Evolutionary conservation across 1,140 invertebrate species (phyloP), one percentile per base, ranked within the genome.

Genomic region (Piezodorus guildinii): DNA sequence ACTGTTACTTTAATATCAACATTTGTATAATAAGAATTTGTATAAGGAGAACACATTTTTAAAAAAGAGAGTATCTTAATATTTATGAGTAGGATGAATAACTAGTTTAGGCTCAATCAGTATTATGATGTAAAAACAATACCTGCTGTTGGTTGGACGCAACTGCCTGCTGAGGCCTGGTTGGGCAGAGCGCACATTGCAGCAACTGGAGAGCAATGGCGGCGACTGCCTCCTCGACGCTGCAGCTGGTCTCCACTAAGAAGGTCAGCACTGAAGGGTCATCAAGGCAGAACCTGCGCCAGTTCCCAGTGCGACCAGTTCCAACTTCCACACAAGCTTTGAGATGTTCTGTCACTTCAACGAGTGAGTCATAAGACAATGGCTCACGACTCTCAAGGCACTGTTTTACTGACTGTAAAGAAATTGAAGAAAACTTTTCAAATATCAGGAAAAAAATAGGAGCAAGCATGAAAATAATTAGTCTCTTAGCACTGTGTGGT

Each of bases 301-400:
- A 98, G 77, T 97, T 98, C 62, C 87, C 83, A 0, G 91, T 92
- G n/a, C 94, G 83, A 68, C 84, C 86, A 16, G 85, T 84, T 21
- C 93, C 92, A 65, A 97, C 91, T 73, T 98, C 96, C 61, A 90
- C 83, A 70, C 94, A 96, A 17, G 88, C 86, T 77, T 96, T 96
- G 58, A 98, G 76, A 78, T 97, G 93, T 73, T 98, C 95, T 69
- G 96, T 94, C 17, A 97, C 78, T 65, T 90, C 88, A 4, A 96
- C 91, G 4, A 96, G 79, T 4, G 88, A 85, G 73, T 96, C 92
- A 71, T 97, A 97, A 0, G 88, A 77, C 43, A 68, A 63, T 16
- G 52, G 34, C 30, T 27, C 45, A 1, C 30, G n/a, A 43, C 49
- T 56, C 17, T 62, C 61, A 2, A 66, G 17, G 16, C 9, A 70